Evolutionary conservation across 92 coral and sea anemone genomes (phyloP).

Genomic region (Hydrozoanthus gracilis): DNA sequence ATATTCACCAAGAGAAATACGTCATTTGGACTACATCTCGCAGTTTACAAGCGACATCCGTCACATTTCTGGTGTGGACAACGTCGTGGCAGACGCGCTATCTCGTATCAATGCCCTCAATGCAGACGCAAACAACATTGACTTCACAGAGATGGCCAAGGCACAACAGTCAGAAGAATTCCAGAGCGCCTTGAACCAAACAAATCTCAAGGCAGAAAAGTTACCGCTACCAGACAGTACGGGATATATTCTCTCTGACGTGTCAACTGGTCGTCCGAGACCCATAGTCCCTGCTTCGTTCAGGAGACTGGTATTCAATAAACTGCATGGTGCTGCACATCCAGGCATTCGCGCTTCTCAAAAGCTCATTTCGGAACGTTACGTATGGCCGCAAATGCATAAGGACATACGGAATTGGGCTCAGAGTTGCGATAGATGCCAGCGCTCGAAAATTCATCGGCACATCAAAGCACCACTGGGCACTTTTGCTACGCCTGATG

Average conservation of each 20-base stretch:
- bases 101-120: constrained; percentile 27
- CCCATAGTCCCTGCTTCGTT: constrained; percentile 9
- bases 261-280: constrained; percentile 48
- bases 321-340: constrained; percentile 45
- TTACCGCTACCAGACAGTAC: constrained; percentile 14
- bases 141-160: constrained; percentile 30
- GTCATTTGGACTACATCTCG: constrained; percentile 56
- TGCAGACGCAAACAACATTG: background rate
- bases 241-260: constrained; percentile 18
- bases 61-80: constrained; percentile 17
- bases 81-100: background rate
- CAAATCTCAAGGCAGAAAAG: constrained; percentile 24
- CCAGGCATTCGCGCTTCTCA: constrained; percentile 34
- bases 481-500: constrained; percentile 13
- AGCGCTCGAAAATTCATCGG: constrained; percentile 6
- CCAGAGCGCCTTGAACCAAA: background rate
- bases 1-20: constrained; percentile 23
- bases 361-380: background rate
- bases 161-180: constrained; percentile 38
- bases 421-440: background rate
- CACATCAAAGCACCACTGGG: constrained; percentile 6
- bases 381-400: constrained; percentile 20
- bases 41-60: constrained; percentile 51
- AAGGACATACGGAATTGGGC: constrained; percentile 31
- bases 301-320: constrained; percentile 31